Evolutionary conservation across 1,140 invertebrate species (phyloP).

Genomic region (Euschistus heros): DNA sequence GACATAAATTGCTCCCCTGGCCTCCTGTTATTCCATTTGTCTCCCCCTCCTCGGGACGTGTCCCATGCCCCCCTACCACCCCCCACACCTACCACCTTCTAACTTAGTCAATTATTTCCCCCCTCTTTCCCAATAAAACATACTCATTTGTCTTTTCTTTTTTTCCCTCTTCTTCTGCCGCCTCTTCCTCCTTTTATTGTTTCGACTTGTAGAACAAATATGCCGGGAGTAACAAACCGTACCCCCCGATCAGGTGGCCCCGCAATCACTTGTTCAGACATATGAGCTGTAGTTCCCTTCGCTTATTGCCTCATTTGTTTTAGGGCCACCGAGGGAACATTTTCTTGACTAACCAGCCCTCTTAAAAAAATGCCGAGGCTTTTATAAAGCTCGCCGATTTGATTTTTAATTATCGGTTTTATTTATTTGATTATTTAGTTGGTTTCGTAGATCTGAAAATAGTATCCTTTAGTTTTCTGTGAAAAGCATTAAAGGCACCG

Average conservation of each 20-base stretch:
- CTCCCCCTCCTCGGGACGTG: neutral
- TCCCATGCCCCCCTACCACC: neutral
- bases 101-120: slow-evolving; percentile 17
- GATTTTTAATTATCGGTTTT: too few relatives aligned
- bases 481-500: too few relatives aligned
- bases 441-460: too few relatives aligned
- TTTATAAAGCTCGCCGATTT: too few relatives aligned
- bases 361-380: too few relatives aligned
- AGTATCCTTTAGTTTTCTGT: too few relatives aligned
- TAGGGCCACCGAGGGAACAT: too few relatives aligned
- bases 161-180: neutral
- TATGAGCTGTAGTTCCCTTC: neutral
- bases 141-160: slow-evolving; percentile 17
- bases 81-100: neutral
- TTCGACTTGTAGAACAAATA: neutral
- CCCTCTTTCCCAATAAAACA: slow-evolving; percentile 15
- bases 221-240: neutral
- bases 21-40: slow-evolving; percentile 15
- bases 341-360: too few relatives aligned
- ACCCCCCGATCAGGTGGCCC: too few relatives aligned
- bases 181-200: slow-evolving; percentile 12
- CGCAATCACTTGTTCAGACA: neutral
- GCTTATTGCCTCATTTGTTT: neutral
- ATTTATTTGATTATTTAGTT: too few relatives aligned
- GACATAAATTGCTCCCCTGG: slow-evolving; percentile 12